phyloP scores from a whole-genome alignment of 2,113 vertebrate species.

The Bos javanicus region DNA sequence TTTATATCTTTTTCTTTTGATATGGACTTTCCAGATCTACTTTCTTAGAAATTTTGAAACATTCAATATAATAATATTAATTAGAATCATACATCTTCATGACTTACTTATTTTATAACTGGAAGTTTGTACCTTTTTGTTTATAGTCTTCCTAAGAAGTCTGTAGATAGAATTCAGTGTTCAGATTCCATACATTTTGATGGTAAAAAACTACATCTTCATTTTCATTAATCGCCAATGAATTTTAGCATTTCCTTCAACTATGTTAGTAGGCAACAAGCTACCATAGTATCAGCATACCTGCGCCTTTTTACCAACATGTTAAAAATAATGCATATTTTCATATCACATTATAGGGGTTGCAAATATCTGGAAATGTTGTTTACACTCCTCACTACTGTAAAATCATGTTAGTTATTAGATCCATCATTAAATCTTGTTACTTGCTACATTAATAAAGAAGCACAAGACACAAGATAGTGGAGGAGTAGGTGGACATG shows the following conservation, averaged over 20 bases:
- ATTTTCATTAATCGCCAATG: not conserved
- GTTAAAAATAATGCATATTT: not conserved
- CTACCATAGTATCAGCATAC: not conserved
- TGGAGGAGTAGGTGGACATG: not conserved
- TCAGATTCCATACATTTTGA: not conserved
- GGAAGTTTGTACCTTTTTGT: not conserved
- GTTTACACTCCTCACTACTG: not conserved
- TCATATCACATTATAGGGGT: not conserved
- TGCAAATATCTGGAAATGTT: not conserved
- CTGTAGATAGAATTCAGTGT: not conserved
- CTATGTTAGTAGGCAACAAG: not conserved
- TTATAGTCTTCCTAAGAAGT: not conserved
- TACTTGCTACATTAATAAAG: not conserved
- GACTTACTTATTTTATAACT: not conserved
- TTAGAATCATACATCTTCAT: not conserved
- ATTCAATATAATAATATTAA: not conserved
- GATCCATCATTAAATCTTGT: not conserved
- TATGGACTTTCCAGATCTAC: not conserved
- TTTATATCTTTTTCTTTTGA: not conserved
- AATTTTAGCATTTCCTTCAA: slow-evolving; percentile 12
- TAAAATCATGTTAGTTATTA: not conserved
- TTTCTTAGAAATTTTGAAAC: not conserved
- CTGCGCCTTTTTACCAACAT: not conserved
- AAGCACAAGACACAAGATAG: not conserved
- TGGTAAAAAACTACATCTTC: not conserved